Conservation (phyloP, 1,140 invertebrate species). For the Glossosoma conforme region DNA sequence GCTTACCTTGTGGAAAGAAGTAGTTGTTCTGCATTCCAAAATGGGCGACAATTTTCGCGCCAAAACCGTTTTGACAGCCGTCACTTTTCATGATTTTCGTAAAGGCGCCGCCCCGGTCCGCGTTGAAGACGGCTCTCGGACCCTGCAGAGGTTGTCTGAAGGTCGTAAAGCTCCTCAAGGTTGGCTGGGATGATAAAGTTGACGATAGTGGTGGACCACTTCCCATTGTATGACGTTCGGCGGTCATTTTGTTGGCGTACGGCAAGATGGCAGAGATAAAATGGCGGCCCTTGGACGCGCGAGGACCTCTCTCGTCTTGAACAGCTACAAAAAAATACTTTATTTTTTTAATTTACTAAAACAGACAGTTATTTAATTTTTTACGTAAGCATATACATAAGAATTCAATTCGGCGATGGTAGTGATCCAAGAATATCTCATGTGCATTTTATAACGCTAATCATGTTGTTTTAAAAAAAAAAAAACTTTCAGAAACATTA, state of each 20-base stretch:
- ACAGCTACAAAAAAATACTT: constrained; percentile 55
- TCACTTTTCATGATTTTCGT: constrained; percentile 35
- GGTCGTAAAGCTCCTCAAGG: not conserved
- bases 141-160: constrained; percentile 19
- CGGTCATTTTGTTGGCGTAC: too few species aligned
- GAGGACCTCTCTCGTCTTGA: constrained; percentile 74
- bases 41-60: not conserved
- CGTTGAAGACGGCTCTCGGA: constrained; percentile 17
- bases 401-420: too few species aligned
- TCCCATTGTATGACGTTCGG: not conserved
- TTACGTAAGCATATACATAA: too few species aligned
- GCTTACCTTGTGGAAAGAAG: constrained; percentile 7
- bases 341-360: too few species aligned
- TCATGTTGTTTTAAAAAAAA: too few species aligned
- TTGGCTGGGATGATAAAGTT: not conserved
- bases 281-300: constrained; percentile 46
- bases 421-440: too few species aligned
- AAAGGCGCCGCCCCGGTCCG: constrained; percentile 27
- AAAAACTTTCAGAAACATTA: too few species aligned
- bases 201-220: not conserved
- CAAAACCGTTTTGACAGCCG: constrained; percentile 35
- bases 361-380: too few species aligned
- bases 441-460: too few species aligned
- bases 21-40: constrained; percentile 6
- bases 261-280: too few species aligned